Conservation (phyloP, 2,797 vertebrate species). For the Pipistrellus pipistrellus region DNA sequence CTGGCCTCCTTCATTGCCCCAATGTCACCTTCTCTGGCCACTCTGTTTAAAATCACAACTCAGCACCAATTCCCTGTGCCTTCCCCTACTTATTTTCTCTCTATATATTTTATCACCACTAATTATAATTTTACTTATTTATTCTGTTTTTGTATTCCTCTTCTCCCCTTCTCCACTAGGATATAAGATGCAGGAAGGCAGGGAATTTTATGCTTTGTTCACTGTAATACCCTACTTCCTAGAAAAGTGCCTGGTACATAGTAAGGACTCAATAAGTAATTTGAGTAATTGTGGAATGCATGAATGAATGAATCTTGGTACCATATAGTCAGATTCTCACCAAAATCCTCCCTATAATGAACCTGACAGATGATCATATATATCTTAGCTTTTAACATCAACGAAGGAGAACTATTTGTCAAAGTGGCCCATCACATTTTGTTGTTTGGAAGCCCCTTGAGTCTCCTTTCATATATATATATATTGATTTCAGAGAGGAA, state of each 20-base stretch:
- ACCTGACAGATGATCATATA: background rate
- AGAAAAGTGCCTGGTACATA: background rate
- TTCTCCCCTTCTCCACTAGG: background rate
- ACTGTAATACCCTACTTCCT: background rate
- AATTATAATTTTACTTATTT: constrained; percentile 25
- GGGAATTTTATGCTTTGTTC: constrained; percentile 40
- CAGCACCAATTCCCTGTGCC: background rate
- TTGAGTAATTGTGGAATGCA: background rate
- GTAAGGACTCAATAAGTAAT: background rate
- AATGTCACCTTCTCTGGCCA: background rate
- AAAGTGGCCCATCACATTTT: background rate
- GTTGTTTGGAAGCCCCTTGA: background rate
- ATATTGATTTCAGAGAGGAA: too few species aligned
- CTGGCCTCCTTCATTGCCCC: background rate
- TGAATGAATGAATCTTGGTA: background rate
- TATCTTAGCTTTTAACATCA: background rate
- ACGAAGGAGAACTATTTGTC: background rate
- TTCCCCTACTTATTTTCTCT: constrained; percentile 27
- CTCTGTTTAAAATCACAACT: background rate
- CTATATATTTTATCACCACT: background rate
- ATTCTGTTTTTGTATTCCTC: constrained; percentile 20
- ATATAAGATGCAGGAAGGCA: constrained; percentile 25
- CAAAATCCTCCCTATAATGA: background rate
- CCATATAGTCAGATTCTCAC: background rate
- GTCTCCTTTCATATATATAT: background rate